A percentile compares a stretch with the other conserved stretches of the same genome.
Conservation (phyloP, 2,797 vertebrate genomes). For the Kryptopterus vitreolus region DNA sequence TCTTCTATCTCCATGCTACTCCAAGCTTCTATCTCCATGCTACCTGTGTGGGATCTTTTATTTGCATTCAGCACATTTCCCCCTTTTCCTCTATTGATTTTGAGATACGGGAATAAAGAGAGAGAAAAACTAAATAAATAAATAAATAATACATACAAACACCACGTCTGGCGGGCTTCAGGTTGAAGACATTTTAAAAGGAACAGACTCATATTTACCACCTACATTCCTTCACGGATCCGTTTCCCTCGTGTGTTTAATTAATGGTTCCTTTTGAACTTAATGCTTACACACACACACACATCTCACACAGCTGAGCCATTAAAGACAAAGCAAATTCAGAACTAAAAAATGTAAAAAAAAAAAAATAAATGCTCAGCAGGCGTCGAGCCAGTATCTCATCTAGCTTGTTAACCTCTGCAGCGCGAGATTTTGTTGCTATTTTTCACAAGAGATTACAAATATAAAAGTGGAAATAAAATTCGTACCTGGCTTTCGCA, state of each 20-base stretch:
- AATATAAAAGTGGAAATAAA: slow-evolving; percentile 23
- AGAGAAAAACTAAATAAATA: no score
- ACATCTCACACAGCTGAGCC: background rate
- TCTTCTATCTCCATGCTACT: background rate
- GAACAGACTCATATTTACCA: background rate
- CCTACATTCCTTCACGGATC: background rate
- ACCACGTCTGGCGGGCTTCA: background rate
- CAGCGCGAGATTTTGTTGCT: background rate
- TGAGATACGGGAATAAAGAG: slow-evolving; percentile 12
- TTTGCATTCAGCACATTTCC: background rate
- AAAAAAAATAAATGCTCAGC: background rate
- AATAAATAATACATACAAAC: no score
- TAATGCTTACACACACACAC: background rate
- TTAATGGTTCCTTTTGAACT: background rate
- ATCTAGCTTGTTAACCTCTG: slow-evolving; percentile 9
- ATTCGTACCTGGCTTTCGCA: background rate
- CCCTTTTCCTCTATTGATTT: background rate
- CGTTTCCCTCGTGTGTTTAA: background rate
- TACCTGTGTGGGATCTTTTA: background rate
- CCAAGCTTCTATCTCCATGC: background rate
- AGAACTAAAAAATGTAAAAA: background rate
- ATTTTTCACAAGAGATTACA: slow-evolving; percentile 13
- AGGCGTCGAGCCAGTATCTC: background rate
- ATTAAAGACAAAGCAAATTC: background rate
- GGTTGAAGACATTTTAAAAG: background rate